Percentiles rank a stretch among this genome's conserved stretches.
Conservation (phyloP, 2,797 vertebrate species). For the Columba guinea region DNA sequence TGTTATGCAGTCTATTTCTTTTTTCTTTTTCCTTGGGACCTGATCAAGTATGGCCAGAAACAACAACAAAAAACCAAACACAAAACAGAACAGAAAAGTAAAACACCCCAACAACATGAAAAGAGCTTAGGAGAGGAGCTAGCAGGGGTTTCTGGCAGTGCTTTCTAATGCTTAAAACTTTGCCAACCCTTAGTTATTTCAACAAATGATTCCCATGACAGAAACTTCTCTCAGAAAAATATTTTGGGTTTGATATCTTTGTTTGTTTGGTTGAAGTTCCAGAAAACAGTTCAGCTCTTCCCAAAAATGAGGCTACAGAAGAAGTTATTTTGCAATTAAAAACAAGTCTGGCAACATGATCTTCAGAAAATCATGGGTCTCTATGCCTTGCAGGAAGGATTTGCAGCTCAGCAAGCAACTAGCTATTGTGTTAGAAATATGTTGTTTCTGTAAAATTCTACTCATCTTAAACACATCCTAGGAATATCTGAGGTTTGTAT, state of each 20-base stretch:
- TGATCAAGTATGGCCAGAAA: neutral
- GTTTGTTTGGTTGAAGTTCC: neutral
- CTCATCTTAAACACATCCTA: neutral
- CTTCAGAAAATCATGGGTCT: neutral
- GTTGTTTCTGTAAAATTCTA: neutral
- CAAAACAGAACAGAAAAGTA: neutral
- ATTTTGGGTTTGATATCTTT: neutral
- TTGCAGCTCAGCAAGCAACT: neutral
- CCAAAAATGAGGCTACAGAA: neutral
- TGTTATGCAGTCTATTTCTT: neutral
- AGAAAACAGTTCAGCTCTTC: neutral
- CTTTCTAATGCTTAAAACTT: neutral
- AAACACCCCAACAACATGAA: neutral
- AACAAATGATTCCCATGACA: neutral
- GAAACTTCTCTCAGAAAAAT: neutral
- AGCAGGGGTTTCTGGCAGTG: neutral
- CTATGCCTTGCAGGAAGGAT: neutral
- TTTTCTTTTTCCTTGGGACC: neutral
- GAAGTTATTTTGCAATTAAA: neutral
- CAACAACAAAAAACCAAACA: neutral
- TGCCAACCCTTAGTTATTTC: neutral
- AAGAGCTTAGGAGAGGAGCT: neutral
- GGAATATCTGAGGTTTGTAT: neutral
- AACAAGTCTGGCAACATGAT: neutral
- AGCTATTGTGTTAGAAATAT: neutral